Evolutionary conservation across 2,797 vertebrate species (phyloP).

Genomic region (Orestias chungarensis): DNA sequence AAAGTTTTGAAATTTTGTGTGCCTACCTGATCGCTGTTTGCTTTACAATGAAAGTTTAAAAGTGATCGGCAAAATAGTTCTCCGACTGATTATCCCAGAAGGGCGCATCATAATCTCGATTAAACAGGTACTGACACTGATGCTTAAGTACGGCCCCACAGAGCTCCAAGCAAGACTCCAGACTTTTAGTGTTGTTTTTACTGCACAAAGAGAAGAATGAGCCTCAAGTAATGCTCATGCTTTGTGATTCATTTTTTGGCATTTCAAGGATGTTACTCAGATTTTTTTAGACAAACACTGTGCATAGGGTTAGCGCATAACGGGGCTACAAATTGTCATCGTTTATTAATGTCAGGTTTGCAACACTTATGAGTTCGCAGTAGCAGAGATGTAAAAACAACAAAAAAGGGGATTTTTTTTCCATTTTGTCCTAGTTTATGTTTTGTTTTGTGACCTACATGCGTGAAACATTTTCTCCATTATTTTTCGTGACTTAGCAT

Average conservation of each 20-base stretch:
- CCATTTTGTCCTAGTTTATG: background rate
- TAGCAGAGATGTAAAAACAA: conserved; percentile 20
- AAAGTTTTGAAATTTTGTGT: background rate
- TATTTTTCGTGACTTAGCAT: background rate
- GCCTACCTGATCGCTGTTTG: background rate
- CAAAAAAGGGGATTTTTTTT: conserved; percentile 3
- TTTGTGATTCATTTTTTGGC: conserved; percentile 55
- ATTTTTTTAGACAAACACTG: conserved; percentile 17
- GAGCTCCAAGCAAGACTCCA: conserved; percentile 14
- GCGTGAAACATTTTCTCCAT: background rate
- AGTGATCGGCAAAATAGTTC: background rate
- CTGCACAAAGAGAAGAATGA: conserved; percentile 26
- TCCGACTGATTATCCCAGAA: background rate
- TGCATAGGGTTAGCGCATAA: conserved; percentile 14
- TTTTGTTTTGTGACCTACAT: conserved; percentile 20
- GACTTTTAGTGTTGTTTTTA: conserved; percentile 20
- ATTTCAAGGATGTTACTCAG: conserved; percentile 47
- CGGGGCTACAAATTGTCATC: conserved; percentile 16
- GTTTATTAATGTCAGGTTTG: conserved; percentile 24
- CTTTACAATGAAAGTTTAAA: background rate
- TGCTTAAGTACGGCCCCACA: conserved; percentile 11
- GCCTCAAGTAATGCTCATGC: conserved; percentile 40
- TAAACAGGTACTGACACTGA: background rate
- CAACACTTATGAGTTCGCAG: conserved; percentile 17
- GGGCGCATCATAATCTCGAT: background rate